Evolutionary conservation across 2,888 invertebrate genomes (phyloP), one percentile per base, ranked within the genome.

Genomic region (Hydropsyche betteni): DNA sequence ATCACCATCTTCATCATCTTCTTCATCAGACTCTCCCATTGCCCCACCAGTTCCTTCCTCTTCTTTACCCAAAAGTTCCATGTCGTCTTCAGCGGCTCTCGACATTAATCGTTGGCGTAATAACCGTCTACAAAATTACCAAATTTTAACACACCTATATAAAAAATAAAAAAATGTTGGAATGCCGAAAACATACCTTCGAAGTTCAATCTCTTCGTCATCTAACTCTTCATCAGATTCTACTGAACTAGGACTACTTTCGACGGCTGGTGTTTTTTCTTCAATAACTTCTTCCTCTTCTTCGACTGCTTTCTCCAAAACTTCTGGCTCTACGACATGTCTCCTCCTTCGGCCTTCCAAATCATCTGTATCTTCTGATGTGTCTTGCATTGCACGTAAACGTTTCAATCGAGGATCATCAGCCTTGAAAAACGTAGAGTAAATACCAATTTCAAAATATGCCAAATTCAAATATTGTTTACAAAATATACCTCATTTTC

Each of bases 161-260:
- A 4, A 5, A 10, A 68, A 53, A 4, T 2, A 55, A 1, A 55
- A 2, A 16, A 55, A 2, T 44, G 24, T 4, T 44, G 10, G 44
- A 44, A 10, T 44, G 3, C 44, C 87, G 84, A 64, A 85, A 85
- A 77, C 91, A 90, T 76, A 88, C n/a, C 95, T 88, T 80, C 90
- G 89, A 82, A 78, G 50, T 72, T 97, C 97, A 81, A 96, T 92
- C 84, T 96, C 96, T 52, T 90, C 90, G 79, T 96, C 96, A 80
- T 95, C 95, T 1, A 95, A 85, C 80, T 95, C 95, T 79, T 93
- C 94, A 82, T 96, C 95, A 77, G 93, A 93, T 81, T 93, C 93
- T 58, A 89, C 90, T 0, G 88, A 88, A 79, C 85, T 87, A 78
- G 86, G 85, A 36, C 85, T 86, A 70, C 81, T 83, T 0, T 81